Conservation (phyloP, 2,113 vertebrate species). For the Tyrannus savana region DNA sequence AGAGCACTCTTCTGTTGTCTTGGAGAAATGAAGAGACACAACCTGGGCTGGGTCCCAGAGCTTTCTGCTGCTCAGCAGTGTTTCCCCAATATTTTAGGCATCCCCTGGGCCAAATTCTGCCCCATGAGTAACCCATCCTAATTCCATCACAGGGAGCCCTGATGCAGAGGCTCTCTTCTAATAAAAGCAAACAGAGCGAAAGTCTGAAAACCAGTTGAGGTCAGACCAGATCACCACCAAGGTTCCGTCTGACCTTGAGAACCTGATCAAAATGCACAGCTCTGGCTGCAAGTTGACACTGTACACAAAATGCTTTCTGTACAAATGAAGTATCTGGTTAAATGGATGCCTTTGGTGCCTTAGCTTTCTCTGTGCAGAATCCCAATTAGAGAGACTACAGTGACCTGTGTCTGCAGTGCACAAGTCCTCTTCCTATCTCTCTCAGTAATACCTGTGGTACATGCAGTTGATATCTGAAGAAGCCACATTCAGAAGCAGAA, state of each 20-base stretch:
- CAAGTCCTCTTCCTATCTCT: neutral
- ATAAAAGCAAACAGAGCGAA: neutral
- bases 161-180: neutral
- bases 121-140: neutral
- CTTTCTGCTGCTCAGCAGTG: neutral
- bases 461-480: neutral
- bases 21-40: neutral
- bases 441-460: neutral
- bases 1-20: neutral
- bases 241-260: slow-evolving; percentile 46
- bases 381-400: neutral
- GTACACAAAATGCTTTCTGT: slow-evolving; percentile 37
- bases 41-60: neutral
- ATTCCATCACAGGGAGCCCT: rapidly evolving
- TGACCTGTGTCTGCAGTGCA: neutral
- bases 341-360: neutral
- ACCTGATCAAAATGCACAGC: slow-evolving; percentile 55
- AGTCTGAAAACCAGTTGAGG: slow-evolving; percentile 8
- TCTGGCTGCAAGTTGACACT: slow-evolving; percentile 30
- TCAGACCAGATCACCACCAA: neutral
- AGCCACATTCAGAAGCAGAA: neutral
- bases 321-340: neutral
- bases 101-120: neutral
- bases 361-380: neutral
- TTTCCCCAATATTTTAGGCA: neutral